Evolutionary conservation across 2,888 invertebrate genomes (phyloP).

Genomic region (Nymphalis c-album): DNA sequence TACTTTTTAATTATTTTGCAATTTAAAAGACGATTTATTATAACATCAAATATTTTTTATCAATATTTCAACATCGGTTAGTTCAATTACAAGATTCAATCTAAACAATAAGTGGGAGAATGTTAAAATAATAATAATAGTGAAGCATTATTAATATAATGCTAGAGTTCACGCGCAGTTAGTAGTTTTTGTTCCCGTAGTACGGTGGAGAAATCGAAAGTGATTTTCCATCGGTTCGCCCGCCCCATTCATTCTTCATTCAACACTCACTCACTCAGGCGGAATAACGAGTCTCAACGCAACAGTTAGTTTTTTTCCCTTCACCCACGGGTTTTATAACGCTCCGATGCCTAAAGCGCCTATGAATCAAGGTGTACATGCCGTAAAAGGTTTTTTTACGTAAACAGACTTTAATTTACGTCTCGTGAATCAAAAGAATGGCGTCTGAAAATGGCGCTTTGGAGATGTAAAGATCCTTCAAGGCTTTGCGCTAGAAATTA

Average conservation of each 20-base stretch:
- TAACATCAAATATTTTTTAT: no score
- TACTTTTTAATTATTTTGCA: no score
- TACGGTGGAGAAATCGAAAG: slow-evolving; percentile 36
- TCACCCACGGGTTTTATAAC: slow-evolving; percentile 27
- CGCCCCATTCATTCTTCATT: slow-evolving; percentile 41
- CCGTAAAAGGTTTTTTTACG: slow-evolving; percentile 24
- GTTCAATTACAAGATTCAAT: no score
- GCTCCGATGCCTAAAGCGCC: slow-evolving; percentile 29
- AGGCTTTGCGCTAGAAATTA: slow-evolving; percentile 42
- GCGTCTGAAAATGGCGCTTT: slow-evolving; percentile 50
- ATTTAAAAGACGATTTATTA: no score
- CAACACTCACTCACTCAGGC: slow-evolving; percentile 36
- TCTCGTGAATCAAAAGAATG: slow-evolving; percentile 64
- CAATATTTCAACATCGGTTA: no score
- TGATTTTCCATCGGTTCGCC: slow-evolving; percentile 41
- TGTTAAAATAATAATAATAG: not conserved
- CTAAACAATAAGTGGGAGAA: no score
- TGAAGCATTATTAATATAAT: no score
- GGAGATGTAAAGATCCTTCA: slow-evolving; percentile 56
- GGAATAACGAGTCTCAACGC: slow-evolving; percentile 38
- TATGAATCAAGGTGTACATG: slow-evolving; percentile 28
- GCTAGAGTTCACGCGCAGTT: slow-evolving; percentile 4
- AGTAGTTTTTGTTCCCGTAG: slow-evolving; percentile 17
- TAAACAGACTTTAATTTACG: slow-evolving; percentile 51
- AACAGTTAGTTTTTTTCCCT: slow-evolving; percentile 37